phyloP scores from a whole-genome alignment of 2,113 vertebrate genomes.

The Megaceryle torquata region DNA sequence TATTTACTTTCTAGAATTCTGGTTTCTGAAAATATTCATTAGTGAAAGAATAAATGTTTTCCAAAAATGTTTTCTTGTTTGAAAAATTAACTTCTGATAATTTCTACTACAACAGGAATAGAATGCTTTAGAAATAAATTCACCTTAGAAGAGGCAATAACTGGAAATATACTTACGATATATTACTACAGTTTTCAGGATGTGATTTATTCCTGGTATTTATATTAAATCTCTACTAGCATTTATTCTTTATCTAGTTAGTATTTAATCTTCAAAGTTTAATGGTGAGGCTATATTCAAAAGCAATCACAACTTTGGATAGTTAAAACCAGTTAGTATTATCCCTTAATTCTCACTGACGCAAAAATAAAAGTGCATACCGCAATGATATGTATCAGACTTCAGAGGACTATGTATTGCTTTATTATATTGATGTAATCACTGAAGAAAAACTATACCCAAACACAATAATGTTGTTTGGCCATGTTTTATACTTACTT shows the following conservation, averaged over 20 bases:
- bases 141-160: not conserved
- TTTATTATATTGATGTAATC: not conserved
- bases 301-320: not conserved
- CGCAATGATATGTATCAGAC: not conserved
- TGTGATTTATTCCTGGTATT: not conserved
- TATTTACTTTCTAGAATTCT: not conserved
- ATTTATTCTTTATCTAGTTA: not conserved
- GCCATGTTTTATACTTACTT: not conserved
- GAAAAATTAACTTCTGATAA: not conserved
- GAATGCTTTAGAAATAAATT: not conserved
- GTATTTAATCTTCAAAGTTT: not conserved
- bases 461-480: not conserved
- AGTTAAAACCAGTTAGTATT: not conserved
- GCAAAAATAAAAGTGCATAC: not conserved
- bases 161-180: not conserved
- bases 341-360: not conserved
- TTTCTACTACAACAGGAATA: not conserved
- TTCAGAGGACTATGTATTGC: not conserved
- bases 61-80: not conserved
- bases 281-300: not conserved
- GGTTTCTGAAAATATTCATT: not conserved
- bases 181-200: not conserved
- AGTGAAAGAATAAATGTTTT: not conserved
- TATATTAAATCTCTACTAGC: not conserved
- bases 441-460: not conserved